Evolutionary conservation across 1,140 invertebrate genomes (phyloP), one percentile per base, ranked within the genome.

Genomic region (Tetranychus urticae): DNA sequence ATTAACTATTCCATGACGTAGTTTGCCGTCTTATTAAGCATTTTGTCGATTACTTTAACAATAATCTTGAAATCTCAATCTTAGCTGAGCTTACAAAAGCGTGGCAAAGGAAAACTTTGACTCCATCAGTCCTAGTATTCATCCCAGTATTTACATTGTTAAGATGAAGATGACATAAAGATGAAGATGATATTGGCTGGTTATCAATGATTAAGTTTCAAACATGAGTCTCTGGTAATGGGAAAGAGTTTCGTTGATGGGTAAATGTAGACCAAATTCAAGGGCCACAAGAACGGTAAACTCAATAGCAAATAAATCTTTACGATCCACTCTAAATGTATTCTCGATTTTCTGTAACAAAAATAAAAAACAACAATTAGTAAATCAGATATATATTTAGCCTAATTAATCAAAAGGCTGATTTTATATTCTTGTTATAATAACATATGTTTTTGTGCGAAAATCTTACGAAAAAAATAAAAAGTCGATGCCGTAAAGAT

Each of bases 281-380:
- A 97, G 74, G 1, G 89, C 88, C 52, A 96, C 88, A 33, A 96
- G 75, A 57, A 93, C 88, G 6, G 87, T 88, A 77, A 96, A 93
- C 75, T 97, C 92, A 57, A 85, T 89, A 31, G 81, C 78, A 46
- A 94, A 77, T 39, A 97, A 73, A 67, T 97, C 91, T 72, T 88
- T 90, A 35, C 87, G 80, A 72, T 88, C 91, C 64, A 96, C 72
- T 56, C 90, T 80, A 71, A 60, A 60, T 14, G n/a, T 45, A 42
- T 50, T 60, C 31, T 60, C 59, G 46, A 60, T 60, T 35, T 34
- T 23, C 58, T 59, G 37, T 8, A 34, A 57, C 8, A 57, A 52
- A 33, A 52, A 52, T 7, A 6, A 52, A 52, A 23, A 23, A 52
- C 5, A 14, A 23, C 31, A 52, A 23, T 52, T 52, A 52, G n/a